Base-by-base conservation (phyloP, 2,888 invertebrate genomes). In the Leptinotarsa rubiginosa region DNA sequence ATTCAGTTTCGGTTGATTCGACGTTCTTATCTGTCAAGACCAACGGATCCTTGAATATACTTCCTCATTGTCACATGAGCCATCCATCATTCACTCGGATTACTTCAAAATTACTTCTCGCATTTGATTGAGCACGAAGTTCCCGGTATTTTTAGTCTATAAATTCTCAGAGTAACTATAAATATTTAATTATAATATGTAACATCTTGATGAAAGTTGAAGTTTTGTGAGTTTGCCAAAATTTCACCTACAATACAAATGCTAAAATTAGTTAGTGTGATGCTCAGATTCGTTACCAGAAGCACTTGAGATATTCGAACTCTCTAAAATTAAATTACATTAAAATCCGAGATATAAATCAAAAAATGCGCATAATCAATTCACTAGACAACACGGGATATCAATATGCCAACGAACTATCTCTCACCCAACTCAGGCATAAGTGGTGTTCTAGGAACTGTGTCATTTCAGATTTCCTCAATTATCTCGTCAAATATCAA, bases 401-500 rank as follows among this genome's bases (percentile, higher is more conserved):
- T n/a, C 18, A 41, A 22, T 70, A 71, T 69, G 70, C 70, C 49
- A 73, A 79, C 49, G 79, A 81, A 64, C 77, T 80, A 64, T 71
- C 83, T 47, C 77, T 86, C 49, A 84, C 85, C 1, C 66, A 73
- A 22, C 79, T 87, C 50, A 81, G 87, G 74, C 84, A 82, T 52
- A 82, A 81, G 69, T 87, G 87, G 87, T 77, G 81, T 41, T 69
- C 76, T 16, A 81, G 85, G 69, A 83, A 87, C 62, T 88, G 87
- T 76, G 79, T 87, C 25, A 87, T 89, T 75, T 84, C 86, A 3
- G 88, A 90, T 69, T 90, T 90, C 80, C 82, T 90, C 67, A 84
- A 87, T 78, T 89, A 89, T 82, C 83, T 90, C 31, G 88, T 89
- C 22, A 86, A 87, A 22, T 87, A 89, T 84, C 89, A 90, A 89